Percentiles rank a stretch among this genome's conserved stretches.
Evolutionary conservation across 2,797 vertebrate genomes (phyloP).

Genomic region (Avahi laniger): DNA sequence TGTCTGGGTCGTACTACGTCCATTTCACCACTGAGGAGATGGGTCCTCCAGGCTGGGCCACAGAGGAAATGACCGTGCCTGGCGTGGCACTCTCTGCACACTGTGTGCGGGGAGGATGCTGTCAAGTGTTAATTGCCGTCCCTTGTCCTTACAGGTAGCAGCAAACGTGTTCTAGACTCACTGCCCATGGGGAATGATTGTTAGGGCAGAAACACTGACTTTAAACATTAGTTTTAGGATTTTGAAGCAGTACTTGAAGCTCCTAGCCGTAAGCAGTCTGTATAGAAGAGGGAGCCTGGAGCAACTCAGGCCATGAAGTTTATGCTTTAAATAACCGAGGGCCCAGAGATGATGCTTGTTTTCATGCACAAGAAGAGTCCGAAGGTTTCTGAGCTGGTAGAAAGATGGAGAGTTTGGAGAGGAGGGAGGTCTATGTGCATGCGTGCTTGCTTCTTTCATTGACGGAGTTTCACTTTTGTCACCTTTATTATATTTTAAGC

Average conservation of each 20-base stretch:
- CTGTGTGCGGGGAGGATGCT: neutral
- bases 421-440: too few relatives aligned
- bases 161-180: neutral
- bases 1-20: neutral
- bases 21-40: slow-evolving; percentile 36
- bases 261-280: neutral
- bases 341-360: neutral
- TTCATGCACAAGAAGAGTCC: neutral
- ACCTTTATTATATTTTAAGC: neutral
- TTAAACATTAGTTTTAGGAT: neutral
- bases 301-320: neutral
- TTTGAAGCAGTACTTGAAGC: neutral
- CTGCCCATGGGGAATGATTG: neutral
- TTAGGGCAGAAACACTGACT: neutral
- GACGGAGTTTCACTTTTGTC: neutral
- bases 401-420: neutral
- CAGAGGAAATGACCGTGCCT: neutral
- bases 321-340: neutral
- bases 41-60: neutral
- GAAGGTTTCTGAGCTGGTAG: neutral
- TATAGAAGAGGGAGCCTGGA: neutral
- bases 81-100: neutral
- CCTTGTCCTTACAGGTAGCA: neutral
- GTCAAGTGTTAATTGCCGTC: neutral
- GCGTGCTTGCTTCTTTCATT: neutral